phyloP scores from a whole-genome alignment of 2,797 vertebrate species.

The Clarias pachynema region DNA sequence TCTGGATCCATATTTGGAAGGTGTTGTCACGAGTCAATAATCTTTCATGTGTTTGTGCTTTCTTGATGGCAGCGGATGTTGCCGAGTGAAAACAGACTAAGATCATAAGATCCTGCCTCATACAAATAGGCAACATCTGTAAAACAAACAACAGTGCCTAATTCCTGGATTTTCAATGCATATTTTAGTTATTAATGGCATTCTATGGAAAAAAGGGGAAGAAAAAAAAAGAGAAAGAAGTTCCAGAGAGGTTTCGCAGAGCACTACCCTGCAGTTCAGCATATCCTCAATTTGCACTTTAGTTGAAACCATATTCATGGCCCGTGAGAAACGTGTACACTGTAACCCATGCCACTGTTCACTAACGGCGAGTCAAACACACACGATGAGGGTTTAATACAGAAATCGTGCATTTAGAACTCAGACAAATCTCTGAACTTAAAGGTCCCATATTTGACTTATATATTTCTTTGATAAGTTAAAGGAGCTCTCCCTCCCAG shows the following conservation, averaged over 20 bases:
- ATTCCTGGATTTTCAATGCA: background rate
- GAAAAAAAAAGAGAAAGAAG: background rate
- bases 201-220: background rate
- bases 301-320: background rate
- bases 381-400: background rate
- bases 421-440: no score
- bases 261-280: background rate
- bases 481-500: no score
- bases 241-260: background rate
- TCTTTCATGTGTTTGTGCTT: slow-evolving; percentile 20
- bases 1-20: background rate
- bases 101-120: slow-evolving; percentile 22
- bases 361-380: background rate
- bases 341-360: background rate
- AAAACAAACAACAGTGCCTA: slow-evolving; percentile 18
- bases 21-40: slow-evolving; percentile 17
- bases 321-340: background rate
- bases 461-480: no score
- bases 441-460: no score
- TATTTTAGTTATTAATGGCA: slow-evolving; percentile 1
- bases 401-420: background rate
- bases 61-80: slow-evolving; percentile 20
- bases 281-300: background rate
- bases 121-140: slow-evolving; percentile 36
- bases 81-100: slow-evolving; percentile 14